Percentiles rank a stretch among this genome's conserved stretches.
Conservation (phyloP, 2,113 vertebrate genomes). For the Podarcis cretensis region DNA sequence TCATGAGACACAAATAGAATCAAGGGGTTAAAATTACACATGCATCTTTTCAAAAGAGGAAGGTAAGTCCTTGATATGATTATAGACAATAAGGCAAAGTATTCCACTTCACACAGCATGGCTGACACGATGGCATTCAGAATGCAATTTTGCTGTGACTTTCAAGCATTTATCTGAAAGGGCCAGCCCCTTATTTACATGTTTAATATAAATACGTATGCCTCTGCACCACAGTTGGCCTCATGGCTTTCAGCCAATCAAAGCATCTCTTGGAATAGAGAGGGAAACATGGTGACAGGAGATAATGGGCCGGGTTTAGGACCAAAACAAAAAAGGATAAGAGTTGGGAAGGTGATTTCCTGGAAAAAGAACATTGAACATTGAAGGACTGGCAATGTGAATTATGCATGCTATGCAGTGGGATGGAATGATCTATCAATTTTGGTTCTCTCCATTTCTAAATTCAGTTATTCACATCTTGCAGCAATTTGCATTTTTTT, state of each 20-base stretch:
- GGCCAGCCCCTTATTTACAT: not conserved
- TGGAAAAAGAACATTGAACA: not conserved
- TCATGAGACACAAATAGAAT: not conserved
- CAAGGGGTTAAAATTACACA: not conserved
- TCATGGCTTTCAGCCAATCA: not conserved
- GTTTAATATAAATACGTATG: not conserved
- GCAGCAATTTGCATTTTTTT: too few species aligned
- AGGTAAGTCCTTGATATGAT: constrained; percentile 1
- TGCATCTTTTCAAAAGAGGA: not conserved
- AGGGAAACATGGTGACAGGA: not conserved
- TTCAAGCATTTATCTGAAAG: not conserved
- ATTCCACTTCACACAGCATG: not conserved
- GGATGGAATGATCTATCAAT: too few species aligned
- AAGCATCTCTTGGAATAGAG: not conserved
- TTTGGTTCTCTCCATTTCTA: too few species aligned
- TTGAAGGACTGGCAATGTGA: not conserved
- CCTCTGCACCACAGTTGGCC: not conserved
- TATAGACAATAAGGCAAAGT: not conserved
- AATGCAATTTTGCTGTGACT: not conserved
- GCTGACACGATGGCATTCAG: not conserved
- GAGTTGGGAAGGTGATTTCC: too few species aligned
- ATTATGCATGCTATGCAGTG: not conserved
- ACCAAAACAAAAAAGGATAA: not conserved
- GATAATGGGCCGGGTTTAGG: not conserved
- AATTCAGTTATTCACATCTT: too few species aligned